Conservation (phyloP, 1,140 invertebrate species). For the Anoplolepis gracilipes region DNA sequence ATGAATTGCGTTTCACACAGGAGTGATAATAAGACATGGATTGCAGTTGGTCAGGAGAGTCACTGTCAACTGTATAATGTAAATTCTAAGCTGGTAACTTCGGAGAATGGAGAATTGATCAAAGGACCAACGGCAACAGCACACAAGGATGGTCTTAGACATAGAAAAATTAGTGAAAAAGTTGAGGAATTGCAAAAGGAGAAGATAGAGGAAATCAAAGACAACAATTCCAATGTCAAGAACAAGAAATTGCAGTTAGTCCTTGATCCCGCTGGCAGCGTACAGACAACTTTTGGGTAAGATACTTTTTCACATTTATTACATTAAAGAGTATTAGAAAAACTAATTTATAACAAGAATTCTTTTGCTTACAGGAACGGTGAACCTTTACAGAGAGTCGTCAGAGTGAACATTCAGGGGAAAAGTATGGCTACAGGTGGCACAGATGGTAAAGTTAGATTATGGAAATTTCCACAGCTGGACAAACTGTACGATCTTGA, state of each 20-base stretch:
- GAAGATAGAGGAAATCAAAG: slow-evolving; percentile 81
- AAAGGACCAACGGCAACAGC: slow-evolving; percentile 77
- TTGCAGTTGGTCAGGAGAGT: slow-evolving; percentile 96
- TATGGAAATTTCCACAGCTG: slow-evolving; percentile 96
- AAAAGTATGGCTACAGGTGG: slow-evolving; percentile 96
- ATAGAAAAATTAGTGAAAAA: slow-evolving; percentile 81
- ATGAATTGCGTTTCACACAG: slow-evolving; percentile 94
- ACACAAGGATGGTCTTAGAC: slow-evolving; percentile 77
- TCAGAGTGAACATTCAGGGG: slow-evolving; percentile 91
- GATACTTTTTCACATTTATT: background rate
- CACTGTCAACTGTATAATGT: slow-evolving; percentile 96
- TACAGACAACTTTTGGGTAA: slow-evolving; percentile 93
- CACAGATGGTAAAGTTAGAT: slow-evolving; percentile 93
- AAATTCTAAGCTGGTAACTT: slow-evolving; percentile 88
- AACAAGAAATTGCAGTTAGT: slow-evolving; percentile 90
- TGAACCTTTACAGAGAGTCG: slow-evolving; percentile 94
- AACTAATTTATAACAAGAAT: background rate
- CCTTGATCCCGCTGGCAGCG: slow-evolving; percentile 90
- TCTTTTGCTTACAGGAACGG: slow-evolving; percentile 84
- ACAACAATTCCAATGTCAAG: slow-evolving; percentile 84
- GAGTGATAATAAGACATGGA: slow-evolving; percentile 90
- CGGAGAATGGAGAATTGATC: slow-evolving; percentile 84
- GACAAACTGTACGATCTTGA: slow-evolving; percentile 89
- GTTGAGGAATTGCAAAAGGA: slow-evolving; percentile 80
- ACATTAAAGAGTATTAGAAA: background rate